Percentiles rank a stretch among this genome's conserved stretches.
phyloP scores from a whole-genome alignment of 2,113 vertebrate genomes.

The Phyllostomus hastatus region DNA sequence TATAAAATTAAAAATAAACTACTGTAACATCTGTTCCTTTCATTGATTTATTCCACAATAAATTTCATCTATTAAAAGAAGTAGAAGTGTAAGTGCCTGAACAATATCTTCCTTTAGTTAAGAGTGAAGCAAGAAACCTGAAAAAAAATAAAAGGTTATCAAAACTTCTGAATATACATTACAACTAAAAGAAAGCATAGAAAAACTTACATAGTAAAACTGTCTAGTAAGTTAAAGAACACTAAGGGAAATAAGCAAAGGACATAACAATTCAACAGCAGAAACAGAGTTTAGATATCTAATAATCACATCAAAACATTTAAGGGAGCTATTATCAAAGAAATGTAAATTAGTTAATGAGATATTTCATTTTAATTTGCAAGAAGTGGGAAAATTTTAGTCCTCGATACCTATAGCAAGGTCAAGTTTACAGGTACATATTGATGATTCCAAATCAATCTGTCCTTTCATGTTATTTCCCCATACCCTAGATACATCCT shows the following conservation, averaged over 20 bases:
- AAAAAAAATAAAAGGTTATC: not conserved
- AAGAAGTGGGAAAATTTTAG: not conserved
- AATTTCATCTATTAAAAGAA: not conserved
- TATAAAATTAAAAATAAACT: not conserved
- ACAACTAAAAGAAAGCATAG: not conserved
- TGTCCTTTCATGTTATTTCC: not conserved
- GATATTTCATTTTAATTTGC: not conserved
- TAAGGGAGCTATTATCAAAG: not conserved
- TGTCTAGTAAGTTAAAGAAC: not conserved
- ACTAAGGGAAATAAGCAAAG: not conserved
- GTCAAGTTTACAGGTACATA: not conserved
- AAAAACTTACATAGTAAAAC: not conserved
- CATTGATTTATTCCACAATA: not conserved
- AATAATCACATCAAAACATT: not conserved
- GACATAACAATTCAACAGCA: not conserved
- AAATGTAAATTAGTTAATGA: not conserved
- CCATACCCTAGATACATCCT: not conserved
- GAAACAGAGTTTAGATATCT: not conserved
- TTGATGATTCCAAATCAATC: not conserved
- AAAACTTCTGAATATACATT: not conserved
- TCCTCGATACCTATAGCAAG: not conserved
- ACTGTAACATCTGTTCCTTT: not conserved
- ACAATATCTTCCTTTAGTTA: not conserved
- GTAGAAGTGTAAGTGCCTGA: not conserved
- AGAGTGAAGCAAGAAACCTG: not conserved